Evolutionary conservation across 1,140 invertebrate genomes (phyloP).

Genomic region (Drosophila seguyi): DNA sequence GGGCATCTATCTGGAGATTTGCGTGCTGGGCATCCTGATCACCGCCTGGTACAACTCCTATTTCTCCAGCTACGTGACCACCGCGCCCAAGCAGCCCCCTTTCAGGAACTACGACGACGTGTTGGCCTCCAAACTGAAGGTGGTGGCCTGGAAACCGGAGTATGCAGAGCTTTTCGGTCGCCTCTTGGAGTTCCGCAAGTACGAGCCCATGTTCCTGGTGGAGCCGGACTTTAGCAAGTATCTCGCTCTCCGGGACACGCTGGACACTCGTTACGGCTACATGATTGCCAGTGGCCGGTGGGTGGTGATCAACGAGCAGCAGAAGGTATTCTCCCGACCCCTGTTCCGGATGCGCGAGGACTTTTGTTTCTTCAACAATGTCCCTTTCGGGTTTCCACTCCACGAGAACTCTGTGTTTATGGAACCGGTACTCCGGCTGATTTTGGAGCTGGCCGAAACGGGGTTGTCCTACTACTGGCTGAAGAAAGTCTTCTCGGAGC

Average conservation of each 20-base stretch:
- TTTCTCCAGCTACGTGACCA: conserved; percentile 77
- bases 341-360: conserved; percentile 65
- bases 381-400: conserved; percentile 71
- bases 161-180: conserved; percentile 64
- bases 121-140: conserved; percentile 54
- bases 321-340: conserved; percentile 64
- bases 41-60: conserved; percentile 78
- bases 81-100: conserved; percentile 53
- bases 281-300: conserved; percentile 65
- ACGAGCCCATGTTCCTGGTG: conserved; percentile 62
- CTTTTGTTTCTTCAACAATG: conserved; percentile 73
- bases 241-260: conserved; percentile 49
- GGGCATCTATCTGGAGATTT: conserved; percentile 72
- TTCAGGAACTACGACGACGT: conserved; percentile 66
- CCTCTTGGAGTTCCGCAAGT: conserved; percentile 55
- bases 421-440: conserved; percentile 49
- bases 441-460: conserved; percentile 56
- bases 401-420: conserved; percentile 73
- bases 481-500: conserved; percentile 51
- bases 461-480: conserved; percentile 58
- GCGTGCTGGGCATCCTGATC: conserved; percentile 67
- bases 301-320: conserved; percentile 67
- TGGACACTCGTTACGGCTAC: conserved; percentile 66
- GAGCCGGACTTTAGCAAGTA: conserved; percentile 55
- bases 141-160: conserved; percentile 59